Percentiles rank a stretch among this genome's conserved stretches.
Conservation (phyloP, 2,888 invertebrate genomes). For the Caradrina clavipalpis region DNA sequence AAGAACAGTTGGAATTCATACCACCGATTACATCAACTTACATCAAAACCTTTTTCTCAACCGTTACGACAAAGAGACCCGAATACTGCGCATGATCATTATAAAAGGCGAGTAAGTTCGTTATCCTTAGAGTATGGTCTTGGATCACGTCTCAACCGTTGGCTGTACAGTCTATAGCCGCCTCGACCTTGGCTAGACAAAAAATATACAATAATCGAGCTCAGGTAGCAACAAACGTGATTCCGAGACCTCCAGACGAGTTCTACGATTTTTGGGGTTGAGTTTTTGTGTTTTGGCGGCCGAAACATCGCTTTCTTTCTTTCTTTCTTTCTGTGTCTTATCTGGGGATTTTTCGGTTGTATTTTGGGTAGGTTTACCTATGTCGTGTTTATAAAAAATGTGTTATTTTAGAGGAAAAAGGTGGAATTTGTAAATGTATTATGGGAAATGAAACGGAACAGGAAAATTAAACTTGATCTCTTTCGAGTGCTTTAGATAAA, state of each 20-base stretch:
- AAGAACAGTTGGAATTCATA: neutral
- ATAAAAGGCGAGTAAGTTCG: conserved; percentile 60
- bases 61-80: conserved; percentile 38
- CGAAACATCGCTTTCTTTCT: conserved; percentile 27
- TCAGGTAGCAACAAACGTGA: conserved; percentile 80
- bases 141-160: conserved; percentile 64
- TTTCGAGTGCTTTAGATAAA: too few relatives aligned
- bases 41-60: conserved; percentile 12
- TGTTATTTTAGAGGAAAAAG: neutral
- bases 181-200: conserved; percentile 73
- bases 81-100: conserved; percentile 51
- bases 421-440: neutral
- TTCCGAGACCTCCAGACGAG: conserved; percentile 61
- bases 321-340: conserved; percentile 28
- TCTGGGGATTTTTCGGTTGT: conserved; percentile 4
- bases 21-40: conserved; percentile 3
- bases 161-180: conserved; percentile 57
- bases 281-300: conserved; percentile 17
- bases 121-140: conserved; percentile 61
- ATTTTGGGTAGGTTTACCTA: neutral
- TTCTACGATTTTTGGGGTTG: conserved; percentile 43
- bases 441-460: neutral
- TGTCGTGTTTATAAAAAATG: neutral
- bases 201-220: conserved; percentile 60
- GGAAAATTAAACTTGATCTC: too few relatives aligned